Evolutionary conservation across 2,113 vertebrate genomes (phyloP).

Genomic region (Rana temporaria): DNA sequence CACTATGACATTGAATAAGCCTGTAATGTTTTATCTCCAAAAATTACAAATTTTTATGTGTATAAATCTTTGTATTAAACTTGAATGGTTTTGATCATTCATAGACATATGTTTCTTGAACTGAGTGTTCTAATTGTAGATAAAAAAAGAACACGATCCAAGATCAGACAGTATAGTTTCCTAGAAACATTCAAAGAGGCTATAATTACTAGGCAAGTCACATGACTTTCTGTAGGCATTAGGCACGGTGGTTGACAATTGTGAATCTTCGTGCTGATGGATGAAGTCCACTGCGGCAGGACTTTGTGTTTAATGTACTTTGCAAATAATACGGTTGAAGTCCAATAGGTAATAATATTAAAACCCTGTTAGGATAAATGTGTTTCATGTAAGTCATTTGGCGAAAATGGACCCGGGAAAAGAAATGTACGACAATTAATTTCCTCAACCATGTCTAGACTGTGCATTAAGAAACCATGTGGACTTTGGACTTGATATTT

Average conservation of each 20-base stretch:
- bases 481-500: constrained; percentile 14
- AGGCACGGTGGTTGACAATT: background rate
- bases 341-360: constrained; percentile 44
- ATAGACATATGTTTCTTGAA: no score
- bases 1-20: no score
- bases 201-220: background rate
- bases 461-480: constrained; percentile 46
- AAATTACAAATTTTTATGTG: no score
- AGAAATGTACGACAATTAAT: constrained; percentile 48
- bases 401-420: constrained; percentile 44
- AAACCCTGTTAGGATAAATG: constrained; percentile 44
- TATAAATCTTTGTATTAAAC: no score
- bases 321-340: constrained; percentile 24
- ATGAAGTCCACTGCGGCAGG: constrained; percentile 14
- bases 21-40: no score
- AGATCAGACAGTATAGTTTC: background rate
- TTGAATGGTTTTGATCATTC: no score
- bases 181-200: background rate
- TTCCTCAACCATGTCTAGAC: constrained; percentile 49
- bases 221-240: constrained; percentile 35
- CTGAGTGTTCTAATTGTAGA: no score
- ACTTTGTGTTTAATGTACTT: constrained; percentile 31
- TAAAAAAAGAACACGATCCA: no score
- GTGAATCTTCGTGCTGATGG: constrained; percentile 11
- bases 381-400: constrained; percentile 50